Evolutionary conservation across 2,888 invertebrate species (phyloP), one percentile per base, ranked within the genome.

Genomic region (Macrosoma leucophasiata): DNA sequence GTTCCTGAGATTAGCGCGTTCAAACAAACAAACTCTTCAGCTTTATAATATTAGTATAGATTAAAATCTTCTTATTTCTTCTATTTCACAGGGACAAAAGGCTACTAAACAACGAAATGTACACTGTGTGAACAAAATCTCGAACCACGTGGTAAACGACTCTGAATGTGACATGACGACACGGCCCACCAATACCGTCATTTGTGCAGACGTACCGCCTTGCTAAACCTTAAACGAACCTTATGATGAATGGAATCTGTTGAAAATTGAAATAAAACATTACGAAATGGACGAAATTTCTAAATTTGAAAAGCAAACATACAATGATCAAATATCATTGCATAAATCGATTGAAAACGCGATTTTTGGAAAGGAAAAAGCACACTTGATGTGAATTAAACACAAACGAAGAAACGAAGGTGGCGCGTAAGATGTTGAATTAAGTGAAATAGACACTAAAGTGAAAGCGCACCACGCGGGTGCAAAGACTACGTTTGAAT

Each of bases 91-190:
- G 84, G 81, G 79, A 29, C 78, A 86, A 33, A 84, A 86, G 42
- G 88, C 89, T 8, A 84, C 87, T 39, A 88, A 89, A 36, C 79
- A 86, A 23, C 85, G 93, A 40, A 88, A 88, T 46, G 88, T 93
- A 2, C 89, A 92, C 86, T 93, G 93, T 62, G 89, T 91, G n/a
- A 89, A 91, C 56, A 89, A 90, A 55, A 85, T 89, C 48, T 91
- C 93, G 50, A 88, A 93, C 62, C 60, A 62, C 39, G 92, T 94
- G 3, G 85, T 94, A 23, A 88, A 90, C 3, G 94, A 95, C 59
- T 78, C 86, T 3, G 88, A 89, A 36, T 96, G 95, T 68, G 88
- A 89, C 43, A 69, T 75, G 8, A 69, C 85, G 27, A 84, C 74
- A 3, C 90, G 89, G 57, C 95, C 95, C 0, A 74, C 84, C 9